Conservation (phyloP, 2,888 invertebrate species). For the Bembecia ichneumoniformis region DNA sequence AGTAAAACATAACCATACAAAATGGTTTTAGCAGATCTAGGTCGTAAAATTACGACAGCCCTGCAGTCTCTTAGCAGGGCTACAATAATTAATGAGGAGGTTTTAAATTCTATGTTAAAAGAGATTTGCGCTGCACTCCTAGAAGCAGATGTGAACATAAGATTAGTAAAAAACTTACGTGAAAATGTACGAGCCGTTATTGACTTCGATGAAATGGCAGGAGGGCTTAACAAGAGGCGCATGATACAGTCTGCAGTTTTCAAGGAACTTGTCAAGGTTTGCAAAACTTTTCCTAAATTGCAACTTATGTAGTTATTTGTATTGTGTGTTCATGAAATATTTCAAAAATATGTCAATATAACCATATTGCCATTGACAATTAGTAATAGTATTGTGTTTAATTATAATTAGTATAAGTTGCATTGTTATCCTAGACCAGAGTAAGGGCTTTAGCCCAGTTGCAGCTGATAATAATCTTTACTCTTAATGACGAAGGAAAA, state of each 20-base stretch:
- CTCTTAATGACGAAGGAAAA: too few species aligned
- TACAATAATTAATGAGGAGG: constrained; percentile 98
- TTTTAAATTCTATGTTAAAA: constrained; percentile 98
- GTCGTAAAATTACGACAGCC: constrained; percentile 98
- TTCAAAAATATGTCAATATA: too few species aligned
- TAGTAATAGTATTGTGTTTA: too few species aligned
- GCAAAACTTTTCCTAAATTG: neutral
- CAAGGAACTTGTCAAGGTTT: constrained; percentile 95
- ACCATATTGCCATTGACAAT: too few species aligned
- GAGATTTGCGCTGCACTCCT: constrained; percentile 97
- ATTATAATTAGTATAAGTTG: too few species aligned
- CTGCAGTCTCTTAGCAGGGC: constrained; percentile 97
- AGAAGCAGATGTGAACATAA: constrained; percentile 98
- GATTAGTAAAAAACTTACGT: constrained; percentile 92
- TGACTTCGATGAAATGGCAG: constrained; percentile 99
- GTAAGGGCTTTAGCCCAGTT: too few species aligned
- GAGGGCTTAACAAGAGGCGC: constrained; percentile 96
- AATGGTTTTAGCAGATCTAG: constrained; percentile 99
- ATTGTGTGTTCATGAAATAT: too few species aligned
- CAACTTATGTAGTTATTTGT: too few species aligned
- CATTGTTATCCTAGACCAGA: too few species aligned
- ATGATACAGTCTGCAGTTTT: constrained; percentile 99
- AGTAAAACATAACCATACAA: constrained; percentile 33
- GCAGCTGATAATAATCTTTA: too few species aligned
- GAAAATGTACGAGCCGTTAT: constrained; percentile 98